These are phyloP conservation scores for Philereme vetulata DNA, from an alignment of 2,888 invertebrate species.

Conservation along the genomic window DNA sequence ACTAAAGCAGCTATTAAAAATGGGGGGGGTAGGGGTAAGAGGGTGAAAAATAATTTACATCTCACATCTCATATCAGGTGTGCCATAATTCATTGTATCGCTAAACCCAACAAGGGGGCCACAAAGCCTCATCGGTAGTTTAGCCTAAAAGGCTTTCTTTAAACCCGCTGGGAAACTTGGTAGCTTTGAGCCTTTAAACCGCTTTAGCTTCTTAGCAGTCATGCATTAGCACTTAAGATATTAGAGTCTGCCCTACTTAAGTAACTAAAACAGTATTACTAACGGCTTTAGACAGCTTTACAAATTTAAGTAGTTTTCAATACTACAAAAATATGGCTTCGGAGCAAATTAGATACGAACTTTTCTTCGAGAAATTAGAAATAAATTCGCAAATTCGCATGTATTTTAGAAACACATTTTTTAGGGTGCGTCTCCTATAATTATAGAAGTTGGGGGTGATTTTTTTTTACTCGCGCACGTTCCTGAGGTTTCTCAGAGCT, in stretches of 20 bases:
- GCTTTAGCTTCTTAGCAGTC: constrained; percentile 17
- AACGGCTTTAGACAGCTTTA: constrained; percentile 19
- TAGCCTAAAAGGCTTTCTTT: constrained; percentile 4
- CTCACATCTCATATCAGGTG: no score
- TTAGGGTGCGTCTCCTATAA: no score
- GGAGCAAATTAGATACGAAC: constrained; percentile 15
- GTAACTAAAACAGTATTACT: constrained; percentile 31
- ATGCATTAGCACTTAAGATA: constrained; percentile 36
- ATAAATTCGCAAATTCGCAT: no score
- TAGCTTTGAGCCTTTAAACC: constrained; percentile 9
- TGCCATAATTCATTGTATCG: no score
- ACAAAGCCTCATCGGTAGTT: not conserved
- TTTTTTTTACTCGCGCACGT: no score
- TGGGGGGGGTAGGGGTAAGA: no score
- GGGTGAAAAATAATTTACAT: no score
- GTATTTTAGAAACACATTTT: no score
- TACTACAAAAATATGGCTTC: constrained; percentile 21
- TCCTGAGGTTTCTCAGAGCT: no score
- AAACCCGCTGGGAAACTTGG: constrained; percentile 12
- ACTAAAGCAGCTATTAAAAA: no score
- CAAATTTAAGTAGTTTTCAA: constrained; percentile 30
- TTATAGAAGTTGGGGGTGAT: no score
- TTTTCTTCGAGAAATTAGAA: constrained; percentile 10
- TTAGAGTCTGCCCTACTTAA: constrained; percentile 37
- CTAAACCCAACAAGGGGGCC: no score